Base-by-base conservation (phyloP, 2,888 invertebrate species). In the Willowsia nigromaculata region DNA sequence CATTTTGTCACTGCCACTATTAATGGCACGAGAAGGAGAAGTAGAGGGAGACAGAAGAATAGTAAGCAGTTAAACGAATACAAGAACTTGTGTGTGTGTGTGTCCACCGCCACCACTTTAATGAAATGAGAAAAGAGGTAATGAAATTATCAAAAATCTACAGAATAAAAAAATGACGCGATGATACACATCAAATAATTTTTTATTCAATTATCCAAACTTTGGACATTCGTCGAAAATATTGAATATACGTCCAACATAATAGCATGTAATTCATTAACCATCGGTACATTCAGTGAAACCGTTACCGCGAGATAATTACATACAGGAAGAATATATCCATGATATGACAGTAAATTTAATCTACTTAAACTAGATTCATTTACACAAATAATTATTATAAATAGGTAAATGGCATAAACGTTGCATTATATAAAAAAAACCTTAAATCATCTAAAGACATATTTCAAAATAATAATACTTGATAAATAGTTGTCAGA, bases 1-100 rank as follows among this genome's bases (percentile, higher is more conserved):
- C 62, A 84, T 88, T 78, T 83, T 88, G 78, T 84, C 83, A 83
- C 78, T 85, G 81, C 59, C 81, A 71, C 81, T 65, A 76, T 76
- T 85, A 80, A 78, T 76, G 62, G 76, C 22, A 78, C 30, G 40
- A 82, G 33, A 9, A 56, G 22, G 9, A 56, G 9, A 22, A 0
- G 13, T 9, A 5, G 56, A 56, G 30, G 13, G 53, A 78, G 33
- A 30, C 47, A 65, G 30, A 5, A 62, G 15, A 62, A 85, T 18
- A 33, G 59, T 40, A 85, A 85, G 37, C 59, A 87, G 18, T 56
- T 18, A n/a, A 62, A 18, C 13, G 15, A 71, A 56, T 56, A 11
- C 71, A 85, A 59, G 65, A 68, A 84, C 68, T 1, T 27, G 4
- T 27, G 25, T 30, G 9, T 30, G 62, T 30, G 27, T 30, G 13